These are phyloP conservation scores for Urocyon cinereoargenteus DNA, from an alignment of 2,797 vertebrate species.

Conservation along the genomic window DNA sequence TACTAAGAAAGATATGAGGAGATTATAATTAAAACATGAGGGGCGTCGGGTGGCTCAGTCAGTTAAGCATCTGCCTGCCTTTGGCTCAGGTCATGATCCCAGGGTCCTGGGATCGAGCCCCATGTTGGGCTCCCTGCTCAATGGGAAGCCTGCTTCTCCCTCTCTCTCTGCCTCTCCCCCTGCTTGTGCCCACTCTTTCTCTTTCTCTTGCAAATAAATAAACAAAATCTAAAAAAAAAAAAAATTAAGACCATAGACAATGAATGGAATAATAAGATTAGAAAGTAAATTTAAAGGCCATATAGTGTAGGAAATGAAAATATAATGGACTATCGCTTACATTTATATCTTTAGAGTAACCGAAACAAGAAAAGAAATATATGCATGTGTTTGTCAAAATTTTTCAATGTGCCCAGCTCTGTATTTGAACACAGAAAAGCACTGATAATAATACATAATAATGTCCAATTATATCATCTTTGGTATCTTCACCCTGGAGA, in stretches of 20 bases:
- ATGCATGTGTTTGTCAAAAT: background rate
- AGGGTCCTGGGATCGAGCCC: no score
- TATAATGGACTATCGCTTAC: background rate
- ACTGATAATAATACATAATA: background rate
- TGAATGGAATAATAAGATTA: slow-evolving; percentile 1
- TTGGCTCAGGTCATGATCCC: no score
- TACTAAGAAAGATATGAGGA: background rate
- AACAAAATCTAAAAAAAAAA: slow-evolving; percentile 6
- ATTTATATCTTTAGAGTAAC: slow-evolving; percentile 35
- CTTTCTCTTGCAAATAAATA: no score
- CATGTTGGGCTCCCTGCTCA: no score
- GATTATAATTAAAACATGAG: background rate
- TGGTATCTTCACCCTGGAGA: background rate
- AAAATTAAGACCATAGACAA: background rate
- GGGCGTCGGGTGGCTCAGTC: no score
- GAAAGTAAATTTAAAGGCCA: slow-evolving; percentile 41
- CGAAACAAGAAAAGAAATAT: background rate
- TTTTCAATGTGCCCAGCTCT: background rate
- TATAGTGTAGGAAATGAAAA: slow-evolving; percentile 2
- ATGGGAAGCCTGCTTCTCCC: no score
- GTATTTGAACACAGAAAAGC: slow-evolving; percentile 36
- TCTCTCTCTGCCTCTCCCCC: no score
- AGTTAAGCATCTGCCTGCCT: no score
- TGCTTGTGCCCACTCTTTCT: no score
- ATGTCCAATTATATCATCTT: background rate